These are phyloP conservation scores for Leuciscus idus DNA, from an alignment of 2,113 vertebrate species.

Conservation along the genomic window DNA sequence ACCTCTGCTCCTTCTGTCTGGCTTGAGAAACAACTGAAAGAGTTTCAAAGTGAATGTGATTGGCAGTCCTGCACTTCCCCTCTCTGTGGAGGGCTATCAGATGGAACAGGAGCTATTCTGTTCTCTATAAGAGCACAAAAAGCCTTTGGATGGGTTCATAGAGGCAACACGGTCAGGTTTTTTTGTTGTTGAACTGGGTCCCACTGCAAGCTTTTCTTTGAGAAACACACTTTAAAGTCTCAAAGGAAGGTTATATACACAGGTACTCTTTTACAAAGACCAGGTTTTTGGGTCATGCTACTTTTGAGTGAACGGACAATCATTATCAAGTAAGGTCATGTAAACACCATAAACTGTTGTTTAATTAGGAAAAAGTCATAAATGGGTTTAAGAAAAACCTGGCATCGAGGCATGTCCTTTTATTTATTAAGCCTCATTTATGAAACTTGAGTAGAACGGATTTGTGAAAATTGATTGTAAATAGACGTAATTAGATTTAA, in stretches of 20 bases:
- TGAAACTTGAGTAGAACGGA: background rate
- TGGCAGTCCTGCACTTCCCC: background rate
- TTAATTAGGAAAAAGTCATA: background rate
- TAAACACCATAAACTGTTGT: background rate
- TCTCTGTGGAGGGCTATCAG: constrained; percentile 14
- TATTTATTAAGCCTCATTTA: background rate
- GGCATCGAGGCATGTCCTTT: background rate
- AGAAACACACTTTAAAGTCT: background rate
- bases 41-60: background rate
- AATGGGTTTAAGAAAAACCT: background rate
- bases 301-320: background rate
- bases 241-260: background rate
- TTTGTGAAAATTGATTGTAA: background rate
- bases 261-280: background rate
- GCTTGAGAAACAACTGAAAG: constrained; percentile 1
- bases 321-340: background rate
- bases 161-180: background rate
- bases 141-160: constrained; percentile 8
- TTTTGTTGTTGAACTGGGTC: background rate
- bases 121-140: constrained; percentile 26
- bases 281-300: background rate
- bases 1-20: background rate
- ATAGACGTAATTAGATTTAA: background rate
- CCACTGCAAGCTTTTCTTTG: background rate
- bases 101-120: constrained; percentile 17